Evolutionary conservation across 2,113 vertebrate genomes (phyloP), one percentile per base, ranked within the genome.

Genomic region (Alligator mississippiensis): DNA sequence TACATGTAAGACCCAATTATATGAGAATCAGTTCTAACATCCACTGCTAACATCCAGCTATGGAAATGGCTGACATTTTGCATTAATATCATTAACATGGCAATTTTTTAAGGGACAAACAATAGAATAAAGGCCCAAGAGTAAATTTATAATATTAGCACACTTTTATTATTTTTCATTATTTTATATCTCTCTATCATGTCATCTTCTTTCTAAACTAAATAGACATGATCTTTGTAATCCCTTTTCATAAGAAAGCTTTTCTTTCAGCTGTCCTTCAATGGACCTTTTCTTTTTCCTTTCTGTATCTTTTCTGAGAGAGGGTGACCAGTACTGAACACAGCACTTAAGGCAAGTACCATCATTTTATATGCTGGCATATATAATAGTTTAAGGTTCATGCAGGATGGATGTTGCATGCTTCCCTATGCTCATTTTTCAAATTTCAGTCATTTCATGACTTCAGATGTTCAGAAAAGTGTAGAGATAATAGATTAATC

Each of bases 391-490:
- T 92, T 82, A 84, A 82, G 57, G n/a, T 93, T 95, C 80, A 74
- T 79, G 78, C 21, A 87, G 68, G 14, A 76, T 96, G 63, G 74
- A 72, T 92, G 66, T 88, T 77, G 80, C 83, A 78, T 2, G 0
- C 68, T 92, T 70, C 5, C 5, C 28, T 30, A 68, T 9, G 0
- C 70, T 90, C 27, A 66, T 93, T 94, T 95, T 96, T 95, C 74
- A 95, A 92, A 88, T 90, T 94, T 94, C 77, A 88, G 88, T 94
- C 30, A 88, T 74, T 95, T 87, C 0, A 19, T 70, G 80, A 92
- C 70, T 92, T 95, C 30, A 86, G 82, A 92, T 92, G 24, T 93
- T 92, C 81, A 58, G 60, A 84, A 92, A 70, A 90, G 57, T 83
- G 18, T 14, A 79, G 60, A 89, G 54, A 38, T 76, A 96, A 95